Evolutionary conservation across 92 coral and sea anemone species (phyloP).

Genomic region (Palythoa heliodiscus): DNA sequence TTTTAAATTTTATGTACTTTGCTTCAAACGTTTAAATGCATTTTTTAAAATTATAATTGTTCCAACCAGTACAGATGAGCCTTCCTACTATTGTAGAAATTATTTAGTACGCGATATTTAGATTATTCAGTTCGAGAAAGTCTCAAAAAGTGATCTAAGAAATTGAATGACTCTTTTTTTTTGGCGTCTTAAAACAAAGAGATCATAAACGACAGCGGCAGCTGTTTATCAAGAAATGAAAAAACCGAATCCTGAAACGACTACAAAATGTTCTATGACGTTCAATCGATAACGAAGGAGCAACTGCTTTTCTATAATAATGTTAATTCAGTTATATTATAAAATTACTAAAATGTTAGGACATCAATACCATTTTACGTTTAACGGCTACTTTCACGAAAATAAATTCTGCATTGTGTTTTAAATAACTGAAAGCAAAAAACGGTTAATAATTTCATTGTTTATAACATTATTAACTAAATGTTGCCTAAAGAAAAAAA

Average conservation of each 20-base stretch:
- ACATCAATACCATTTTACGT: not conserved
- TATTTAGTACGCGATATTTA: not conserved
- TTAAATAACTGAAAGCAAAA: not conserved
- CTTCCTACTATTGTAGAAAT: not conserved
- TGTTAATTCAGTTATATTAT: not conserved
- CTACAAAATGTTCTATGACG: no score
- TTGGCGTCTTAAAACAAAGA: not conserved
- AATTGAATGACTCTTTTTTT: not conserved
- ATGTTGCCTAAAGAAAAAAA: not conserved
- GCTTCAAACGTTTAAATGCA: no score
- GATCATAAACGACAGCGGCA: not conserved
- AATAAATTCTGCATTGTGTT: not conserved
- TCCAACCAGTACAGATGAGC: no score
- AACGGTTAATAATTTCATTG: not conserved
- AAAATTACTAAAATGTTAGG: not conserved
- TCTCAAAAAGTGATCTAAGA: not conserved
- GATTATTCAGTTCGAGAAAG: not conserved
- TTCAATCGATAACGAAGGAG: no score
- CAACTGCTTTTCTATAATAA: not conserved
- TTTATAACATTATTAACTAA: not conserved
- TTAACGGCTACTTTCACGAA: not conserved
- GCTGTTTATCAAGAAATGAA: not conserved
- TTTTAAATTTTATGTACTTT: no score
- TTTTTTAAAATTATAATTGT: no score
- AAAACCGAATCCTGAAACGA: not conserved